Evolutionary conservation across 2,113 vertebrate species (phyloP).

Genomic region (Phylloscopus trochilus): DNA sequence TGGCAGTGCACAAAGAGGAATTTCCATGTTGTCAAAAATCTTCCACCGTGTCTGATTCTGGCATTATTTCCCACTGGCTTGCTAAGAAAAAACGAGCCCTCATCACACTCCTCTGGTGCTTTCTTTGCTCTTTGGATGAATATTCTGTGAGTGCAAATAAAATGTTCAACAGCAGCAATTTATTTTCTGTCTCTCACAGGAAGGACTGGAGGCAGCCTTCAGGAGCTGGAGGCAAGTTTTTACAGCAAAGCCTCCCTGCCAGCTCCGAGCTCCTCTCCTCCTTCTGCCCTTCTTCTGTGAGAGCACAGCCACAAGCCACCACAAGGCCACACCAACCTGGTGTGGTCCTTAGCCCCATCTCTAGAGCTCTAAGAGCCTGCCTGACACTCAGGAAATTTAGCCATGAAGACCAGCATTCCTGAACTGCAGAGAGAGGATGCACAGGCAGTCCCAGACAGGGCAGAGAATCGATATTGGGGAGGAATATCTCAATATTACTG

Average conservation of each 20-base stretch:
- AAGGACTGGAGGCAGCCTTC: not conserved
- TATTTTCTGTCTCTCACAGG: conserved; percentile 16
- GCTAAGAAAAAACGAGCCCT: conserved; percentile 16
- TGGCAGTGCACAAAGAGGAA: not conserved
- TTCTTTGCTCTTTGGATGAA: conserved; percentile 37
- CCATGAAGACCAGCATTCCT: not conserved
- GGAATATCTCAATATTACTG: not conserved
- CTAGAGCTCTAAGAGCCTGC: not conserved
- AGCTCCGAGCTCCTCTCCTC: not conserved
- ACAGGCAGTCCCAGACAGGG: not conserved
- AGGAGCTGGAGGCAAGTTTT: not conserved
- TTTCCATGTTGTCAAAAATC: conserved; percentile 49
- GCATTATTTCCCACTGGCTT: conserved; percentile 19
- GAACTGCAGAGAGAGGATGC: not conserved
- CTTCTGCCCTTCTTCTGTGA: not conserved
- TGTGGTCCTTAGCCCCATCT: not conserved
- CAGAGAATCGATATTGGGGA: not conserved
- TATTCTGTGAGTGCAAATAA: conserved; percentile 46
- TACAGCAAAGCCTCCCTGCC: not conserved
- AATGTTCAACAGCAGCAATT: conserved; percentile 7
- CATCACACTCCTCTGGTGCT: not conserved
- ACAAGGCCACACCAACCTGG: not conserved
- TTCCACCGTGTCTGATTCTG: not conserved
- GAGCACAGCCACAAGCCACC: not conserved
- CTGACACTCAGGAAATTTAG: not conserved